phyloP scores from a whole-genome alignment of 2,888 invertebrate genomes.

The Acronicta leporina region DNA sequence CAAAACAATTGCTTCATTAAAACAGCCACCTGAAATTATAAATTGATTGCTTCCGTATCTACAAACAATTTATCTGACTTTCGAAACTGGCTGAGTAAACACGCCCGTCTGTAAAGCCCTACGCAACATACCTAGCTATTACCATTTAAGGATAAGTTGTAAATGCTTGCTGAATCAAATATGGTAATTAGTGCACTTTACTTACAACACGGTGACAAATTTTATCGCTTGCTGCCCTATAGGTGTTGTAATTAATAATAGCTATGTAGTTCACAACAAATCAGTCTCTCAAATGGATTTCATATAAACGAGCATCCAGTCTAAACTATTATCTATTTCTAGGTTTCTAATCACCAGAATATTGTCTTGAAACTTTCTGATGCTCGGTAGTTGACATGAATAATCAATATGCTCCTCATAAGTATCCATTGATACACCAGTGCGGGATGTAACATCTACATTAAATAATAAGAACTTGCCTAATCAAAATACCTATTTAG shows the following conservation, averaged over 20 bases:
- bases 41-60: slow-evolving; percentile 48
- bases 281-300: background rate
- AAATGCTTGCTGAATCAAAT: slow-evolving; percentile 62
- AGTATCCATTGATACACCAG: too few species aligned
- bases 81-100: slow-evolving; percentile 53
- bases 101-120: slow-evolving; percentile 64
- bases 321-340: too few species aligned
- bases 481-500: too few species aligned
- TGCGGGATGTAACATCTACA: too few species aligned
- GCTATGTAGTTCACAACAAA: background rate
- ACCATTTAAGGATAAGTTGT: slow-evolving; percentile 61
- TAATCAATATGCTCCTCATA: too few species aligned
- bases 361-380: too few species aligned
- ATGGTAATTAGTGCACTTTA: slow-evolving; percentile 63
- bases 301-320: background rate
- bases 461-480: too few species aligned
- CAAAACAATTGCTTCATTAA: slow-evolving; percentile 16
- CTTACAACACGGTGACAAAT: slow-evolving; percentile 63
- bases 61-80: slow-evolving; percentile 50
- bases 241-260: slow-evolving; percentile 28
- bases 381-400: too few species aligned
- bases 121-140: slow-evolving; percentile 61
- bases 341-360: too few species aligned
- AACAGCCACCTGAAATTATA: slow-evolving; percentile 17
- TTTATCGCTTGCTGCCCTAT: slow-evolving; percentile 38